These are phyloP conservation scores for Dromaius novaehollandiae DNA, from an alignment of 2,113 vertebrate species.

Conservation along the genomic window DNA sequence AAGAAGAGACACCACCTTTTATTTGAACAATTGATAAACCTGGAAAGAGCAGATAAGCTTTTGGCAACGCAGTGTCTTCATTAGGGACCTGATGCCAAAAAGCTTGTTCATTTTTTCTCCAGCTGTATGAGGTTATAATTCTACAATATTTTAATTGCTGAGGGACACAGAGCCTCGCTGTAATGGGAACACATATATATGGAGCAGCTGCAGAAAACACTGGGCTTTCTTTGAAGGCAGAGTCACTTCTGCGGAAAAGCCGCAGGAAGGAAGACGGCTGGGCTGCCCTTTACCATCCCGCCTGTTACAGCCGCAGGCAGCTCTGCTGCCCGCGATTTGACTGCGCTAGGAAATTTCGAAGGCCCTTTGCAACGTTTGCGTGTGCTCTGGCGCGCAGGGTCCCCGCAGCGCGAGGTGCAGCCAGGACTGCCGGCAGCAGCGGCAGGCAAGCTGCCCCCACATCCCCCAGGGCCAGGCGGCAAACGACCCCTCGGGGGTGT, in stretches of 20 bases:
- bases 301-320: neutral
- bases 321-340: neutral
- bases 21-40: neutral
- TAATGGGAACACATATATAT: neutral
- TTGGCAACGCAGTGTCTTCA: neutral
- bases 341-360: neutral
- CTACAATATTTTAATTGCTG: neutral
- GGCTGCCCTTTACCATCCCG: neutral
- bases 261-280: neutral
- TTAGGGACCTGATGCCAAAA: neutral
- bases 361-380: neutral
- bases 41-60: neutral
- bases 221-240: neutral
- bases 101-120: neutral
- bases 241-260: neutral
- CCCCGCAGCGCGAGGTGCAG: neutral
- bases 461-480: rapidly evolving
- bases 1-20: neutral
- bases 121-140: neutral
- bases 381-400: neutral
- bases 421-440: neutral
- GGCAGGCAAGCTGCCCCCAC: neutral
- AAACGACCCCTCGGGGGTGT: neutral
- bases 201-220: neutral
- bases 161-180: neutral